Conservation (phyloP, 2,797 vertebrate species). For the Cirrhinus mrigala region DNA sequence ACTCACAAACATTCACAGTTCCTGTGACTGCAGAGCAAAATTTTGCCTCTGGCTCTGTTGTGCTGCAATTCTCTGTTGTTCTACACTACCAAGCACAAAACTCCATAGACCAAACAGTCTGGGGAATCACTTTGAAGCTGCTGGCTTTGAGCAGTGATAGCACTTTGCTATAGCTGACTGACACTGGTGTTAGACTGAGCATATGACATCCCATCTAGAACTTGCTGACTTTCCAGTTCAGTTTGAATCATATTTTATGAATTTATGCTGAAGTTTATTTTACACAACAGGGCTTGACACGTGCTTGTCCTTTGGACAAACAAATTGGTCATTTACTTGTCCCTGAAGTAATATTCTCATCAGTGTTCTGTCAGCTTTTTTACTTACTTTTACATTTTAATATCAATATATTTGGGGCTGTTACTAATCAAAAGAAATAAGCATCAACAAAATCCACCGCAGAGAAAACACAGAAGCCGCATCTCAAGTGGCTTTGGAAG, state of each 20-base stretch:
- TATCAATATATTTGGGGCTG: no score
- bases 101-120: conserved; percentile 36
- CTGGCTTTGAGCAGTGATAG: conserved; percentile 38
- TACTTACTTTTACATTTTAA: no score
- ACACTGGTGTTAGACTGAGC: conserved; percentile 16
- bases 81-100: conserved; percentile 26
- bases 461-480: no score
- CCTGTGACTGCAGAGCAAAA: conserved; percentile 15
- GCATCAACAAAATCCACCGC: no score
- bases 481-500: no score
- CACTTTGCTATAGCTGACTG: conserved; percentile 37
- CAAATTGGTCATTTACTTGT: neutral
- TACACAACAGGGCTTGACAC: neutral
- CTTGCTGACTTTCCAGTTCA: conserved; percentile 2
- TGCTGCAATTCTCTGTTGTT: conserved; percentile 32
- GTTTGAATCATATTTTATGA: neutral
- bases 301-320: neutral
- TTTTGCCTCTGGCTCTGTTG: conserved; percentile 33
- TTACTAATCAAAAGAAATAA: no score
- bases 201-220: conserved; percentile 14
- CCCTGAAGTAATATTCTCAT: no score
- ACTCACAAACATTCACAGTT: conserved; percentile 22
- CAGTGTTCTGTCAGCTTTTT: no score
- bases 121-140: conserved; percentile 49
- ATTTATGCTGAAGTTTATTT: neutral